phyloP scores from a whole-genome alignment of 1,140 invertebrate genomes.

The Pachypsylla venusta region DNA sequence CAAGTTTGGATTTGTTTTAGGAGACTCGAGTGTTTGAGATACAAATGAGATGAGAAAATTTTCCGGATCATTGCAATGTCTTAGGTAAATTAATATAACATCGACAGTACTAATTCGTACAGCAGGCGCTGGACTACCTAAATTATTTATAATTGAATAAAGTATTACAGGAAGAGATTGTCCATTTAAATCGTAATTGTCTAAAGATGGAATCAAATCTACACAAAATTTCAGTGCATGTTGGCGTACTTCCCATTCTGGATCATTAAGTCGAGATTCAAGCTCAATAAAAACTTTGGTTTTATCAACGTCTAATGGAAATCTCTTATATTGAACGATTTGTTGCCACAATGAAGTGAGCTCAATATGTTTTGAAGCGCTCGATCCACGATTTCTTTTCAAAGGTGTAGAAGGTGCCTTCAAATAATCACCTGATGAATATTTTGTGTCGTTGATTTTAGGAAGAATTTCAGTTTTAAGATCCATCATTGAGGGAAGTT shows the following conservation, averaged over 20 bases:
- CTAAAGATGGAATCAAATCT: conserved; percentile 52
- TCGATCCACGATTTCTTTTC: background rate
- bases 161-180: conserved; percentile 39
- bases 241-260: conserved; percentile 64
- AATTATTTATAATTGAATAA: conserved; percentile 49
- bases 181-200: conserved; percentile 40
- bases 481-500: background rate
- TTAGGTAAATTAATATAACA: conserved; percentile 46
- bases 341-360: conserved; percentile 62
- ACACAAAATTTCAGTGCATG: conserved; percentile 57
- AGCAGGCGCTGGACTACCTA: conserved; percentile 56
- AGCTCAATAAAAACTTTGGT: conserved; percentile 48
- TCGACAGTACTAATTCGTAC: conserved; percentile 58
- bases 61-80: conserved; percentile 39
- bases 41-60: conserved; percentile 42
- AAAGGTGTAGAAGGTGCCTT: conserved; percentile 5
- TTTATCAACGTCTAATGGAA: conserved; percentile 43
- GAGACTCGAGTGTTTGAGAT: conserved; percentile 40
- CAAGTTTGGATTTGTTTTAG: conserved; percentile 19
- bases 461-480: background rate
- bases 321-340: conserved; percentile 40
- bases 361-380: conserved; percentile 32
- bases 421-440: background rate
- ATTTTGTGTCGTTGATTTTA: background rate
- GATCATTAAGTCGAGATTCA: conserved; percentile 49